Base-by-base conservation (phyloP, 2,113 vertebrate genomes). In the Rhinopithecus roxellana region DNA sequence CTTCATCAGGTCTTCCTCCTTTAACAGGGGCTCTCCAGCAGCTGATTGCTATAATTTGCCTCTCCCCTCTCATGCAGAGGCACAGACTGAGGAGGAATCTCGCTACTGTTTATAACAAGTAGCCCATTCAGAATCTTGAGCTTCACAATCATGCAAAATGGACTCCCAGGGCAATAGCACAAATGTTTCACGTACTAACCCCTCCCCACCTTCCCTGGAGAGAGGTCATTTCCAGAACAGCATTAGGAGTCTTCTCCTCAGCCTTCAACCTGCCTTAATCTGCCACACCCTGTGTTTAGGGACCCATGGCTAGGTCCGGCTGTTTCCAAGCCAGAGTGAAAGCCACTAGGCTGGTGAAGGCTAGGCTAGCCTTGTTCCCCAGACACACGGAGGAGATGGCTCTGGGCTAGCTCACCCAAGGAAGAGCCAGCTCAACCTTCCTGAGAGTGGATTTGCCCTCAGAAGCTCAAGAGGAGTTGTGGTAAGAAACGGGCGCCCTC, bases 301-400 rank as follows among this genome's bases (percentile, higher is more conserved):
- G 72, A 17, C 55, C 22, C n/a, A 22, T 0, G 45, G 6, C 14
- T 32, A 25, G 16, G 32, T 48, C 43, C 80, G 11, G 16, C 69
- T 18, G 3, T 32, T 57, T 64, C 35, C 5, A 3, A 23, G 14
- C 20, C 0, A 0, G 40, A 43, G 20, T 23, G 30, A 43, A 69
- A 16, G 57, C 59, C 32, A 11, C 13, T 14, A n/a, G 22, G n/a
- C 8, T 17, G 50, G 57, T 59, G 69, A 61, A 35, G 38, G 45
- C 13, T 1, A 11, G 77, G 30, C 16, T 43, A 72, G 61, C 61
- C 55, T 55, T 9, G 0, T 23, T 27, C 22, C 22, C 75, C 14
- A 20, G 74, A 45, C 3, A 23, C 64, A 13, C 0, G 0, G 12
- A 61, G 25, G 48, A 91, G 90, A 59, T 20, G 70, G 61, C 20